These are phyloP conservation scores for Stenurella melanura DNA, from an alignment of 2,888 invertebrate species.

Conservation along the genomic window DNA sequence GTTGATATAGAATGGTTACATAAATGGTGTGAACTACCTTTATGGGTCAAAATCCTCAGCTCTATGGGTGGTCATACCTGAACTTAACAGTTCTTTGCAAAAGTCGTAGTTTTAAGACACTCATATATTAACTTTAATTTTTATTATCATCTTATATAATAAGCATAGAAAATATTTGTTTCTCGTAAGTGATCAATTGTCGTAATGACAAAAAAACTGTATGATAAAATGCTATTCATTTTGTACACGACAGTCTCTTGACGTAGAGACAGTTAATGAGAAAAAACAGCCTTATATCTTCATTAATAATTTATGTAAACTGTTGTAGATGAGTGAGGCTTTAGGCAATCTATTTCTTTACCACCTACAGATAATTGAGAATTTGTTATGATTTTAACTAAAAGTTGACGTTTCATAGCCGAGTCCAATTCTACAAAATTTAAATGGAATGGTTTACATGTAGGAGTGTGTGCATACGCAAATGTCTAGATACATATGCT, in stretches of 20 bases:
- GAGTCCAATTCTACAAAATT: not conserved
- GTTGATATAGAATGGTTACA: slow-evolving; percentile 41
- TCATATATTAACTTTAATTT: slow-evolving; percentile 25
- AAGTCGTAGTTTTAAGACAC: slow-evolving; percentile 44
- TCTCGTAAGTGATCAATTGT: not conserved
- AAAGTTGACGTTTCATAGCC: not conserved
- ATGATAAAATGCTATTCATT: slow-evolving; percentile 15
- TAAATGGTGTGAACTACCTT: slow-evolving; percentile 50
- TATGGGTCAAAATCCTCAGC: slow-evolving; percentile 58
- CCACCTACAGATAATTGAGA: slow-evolving; percentile 21
- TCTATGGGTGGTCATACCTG: slow-evolving; percentile 58
- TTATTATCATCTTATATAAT: slow-evolving; percentile 26
- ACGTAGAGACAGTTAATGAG: slow-evolving; percentile 15
- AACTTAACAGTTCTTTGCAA: slow-evolving; percentile 45
- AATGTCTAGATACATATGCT: too few relatives aligned
- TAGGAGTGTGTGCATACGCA: too few relatives aligned
- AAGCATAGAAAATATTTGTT: not conserved
- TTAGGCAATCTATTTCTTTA: slow-evolving; percentile 12
- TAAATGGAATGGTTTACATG: too few relatives aligned
- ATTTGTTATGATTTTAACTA: slow-evolving; percentile 5
- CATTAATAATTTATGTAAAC: slow-evolving; percentile 31
- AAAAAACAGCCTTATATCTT: slow-evolving; percentile 29
- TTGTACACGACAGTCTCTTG: slow-evolving; percentile 2
- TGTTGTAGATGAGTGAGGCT: slow-evolving; percentile 17
- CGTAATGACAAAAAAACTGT: not conserved